Evolutionary conservation across 2,888 invertebrate genomes (phyloP).

Genomic region (Brachyptera putata): DNA sequence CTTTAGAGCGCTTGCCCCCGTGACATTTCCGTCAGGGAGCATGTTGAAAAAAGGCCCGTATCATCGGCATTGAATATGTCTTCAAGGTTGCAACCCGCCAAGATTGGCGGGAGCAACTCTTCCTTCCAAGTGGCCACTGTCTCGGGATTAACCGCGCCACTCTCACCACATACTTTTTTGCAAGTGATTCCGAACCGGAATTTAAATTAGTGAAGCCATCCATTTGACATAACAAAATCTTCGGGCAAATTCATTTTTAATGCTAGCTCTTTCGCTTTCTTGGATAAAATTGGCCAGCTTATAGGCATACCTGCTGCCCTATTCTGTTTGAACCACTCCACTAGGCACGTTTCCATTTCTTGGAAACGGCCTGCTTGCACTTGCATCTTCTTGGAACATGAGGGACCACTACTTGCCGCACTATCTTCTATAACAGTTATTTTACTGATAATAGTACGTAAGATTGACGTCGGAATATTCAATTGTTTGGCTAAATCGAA

Average conservation of each 20-base stretch:
- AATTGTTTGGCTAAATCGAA: neutral
- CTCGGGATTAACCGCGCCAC: conserved; percentile 16
- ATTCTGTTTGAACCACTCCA: conserved; percentile 13
- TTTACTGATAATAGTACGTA: neutral
- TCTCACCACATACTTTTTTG: conserved; percentile 28
- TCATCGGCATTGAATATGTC: conserved; percentile 28
- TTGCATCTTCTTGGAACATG: neutral
- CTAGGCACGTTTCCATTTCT: neutral
- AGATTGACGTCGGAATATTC: neutral
- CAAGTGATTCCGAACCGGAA: conserved; percentile 30
- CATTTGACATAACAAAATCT: conserved; percentile 30
- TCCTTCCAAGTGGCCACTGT: conserved; percentile 28
- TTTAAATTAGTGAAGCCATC: conserved; percentile 34
- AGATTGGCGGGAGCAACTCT: conserved; percentile 25
- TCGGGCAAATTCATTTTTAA: conserved; percentile 21
- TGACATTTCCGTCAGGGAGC: conserved; percentile 32
- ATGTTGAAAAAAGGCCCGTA: conserved; percentile 37
- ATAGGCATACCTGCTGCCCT: conserved; percentile 24
- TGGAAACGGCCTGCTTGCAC: neutral
- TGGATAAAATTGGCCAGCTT: conserved; percentile 30
- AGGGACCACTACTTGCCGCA: neutral
- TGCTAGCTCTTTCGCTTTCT: conserved; percentile 30
- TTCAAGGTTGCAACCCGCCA: neutral
- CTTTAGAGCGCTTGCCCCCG: conserved; percentile 35
- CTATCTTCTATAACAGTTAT: conserved; percentile 29